Percentiles rank a stretch among this genome's conserved stretches.
These are phyloP conservation scores for Thamnophis elegans DNA, from an alignment of 2,797 vertebrate species.

Conservation along the genomic window DNA sequence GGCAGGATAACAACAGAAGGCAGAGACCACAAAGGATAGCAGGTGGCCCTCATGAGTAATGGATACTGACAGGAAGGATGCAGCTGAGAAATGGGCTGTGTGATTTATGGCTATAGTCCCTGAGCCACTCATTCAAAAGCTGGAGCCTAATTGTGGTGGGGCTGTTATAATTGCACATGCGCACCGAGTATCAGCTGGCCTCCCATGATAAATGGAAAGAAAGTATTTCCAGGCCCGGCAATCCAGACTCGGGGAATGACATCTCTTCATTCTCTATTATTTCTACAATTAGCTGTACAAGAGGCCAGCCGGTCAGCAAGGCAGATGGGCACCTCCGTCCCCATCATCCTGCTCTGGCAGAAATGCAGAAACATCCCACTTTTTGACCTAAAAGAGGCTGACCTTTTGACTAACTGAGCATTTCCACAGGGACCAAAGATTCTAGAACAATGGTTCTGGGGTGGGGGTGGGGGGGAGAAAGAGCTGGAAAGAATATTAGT, in stretches of 20 bases:
- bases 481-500: neutral
- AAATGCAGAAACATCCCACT: neutral
- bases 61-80: slow-evolving; percentile 19
- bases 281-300: slow-evolving; percentile 2
- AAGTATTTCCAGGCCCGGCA: neutral
- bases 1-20: neutral
- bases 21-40: slow-evolving; percentile 2
- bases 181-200: slow-evolving; percentile 12
- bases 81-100: slow-evolving; percentile 26
- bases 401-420: neutral
- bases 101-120: slow-evolving; percentile 19
- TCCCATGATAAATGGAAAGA: slow-evolving; percentile 10
- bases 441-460: neutral
- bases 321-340: neutral
- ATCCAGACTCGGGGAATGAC: neutral
- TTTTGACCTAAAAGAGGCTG: neutral
- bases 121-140: slow-evolving; percentile 16
- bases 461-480: too few species aligned
- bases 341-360: neutral
- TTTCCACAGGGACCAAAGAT: neutral
- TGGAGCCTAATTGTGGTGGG: slow-evolving; percentile 5
- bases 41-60: slow-evolving; percentile 20
- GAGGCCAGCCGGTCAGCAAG: neutral
- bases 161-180: slow-evolving; percentile 30
- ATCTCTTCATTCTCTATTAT: slow-evolving; percentile 19